Evolutionary conservation across 2,797 vertebrate species (phyloP).

Genomic region (Gymnothorax reevesii): DNA sequence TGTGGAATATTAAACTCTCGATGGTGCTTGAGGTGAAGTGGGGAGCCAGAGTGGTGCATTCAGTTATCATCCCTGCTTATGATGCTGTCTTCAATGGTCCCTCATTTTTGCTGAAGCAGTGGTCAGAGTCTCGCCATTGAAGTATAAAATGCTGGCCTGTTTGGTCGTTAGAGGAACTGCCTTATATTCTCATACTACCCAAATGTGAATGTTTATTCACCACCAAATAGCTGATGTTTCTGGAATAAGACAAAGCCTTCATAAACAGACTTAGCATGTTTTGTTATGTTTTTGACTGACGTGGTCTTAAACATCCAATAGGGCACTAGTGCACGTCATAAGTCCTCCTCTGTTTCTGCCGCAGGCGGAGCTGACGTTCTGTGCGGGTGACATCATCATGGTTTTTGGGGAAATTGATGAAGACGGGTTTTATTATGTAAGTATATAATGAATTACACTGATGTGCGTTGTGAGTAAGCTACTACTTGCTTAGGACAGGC

Average conservation of each 20-base stretch:
- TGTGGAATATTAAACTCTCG: slow-evolving; percentile 45
- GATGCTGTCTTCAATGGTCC: slow-evolving; percentile 61
- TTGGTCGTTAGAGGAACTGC: slow-evolving; percentile 64
- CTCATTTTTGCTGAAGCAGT: slow-evolving; percentile 59
- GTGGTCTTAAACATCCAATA: slow-evolving; percentile 17
- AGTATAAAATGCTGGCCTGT: slow-evolving; percentile 57
- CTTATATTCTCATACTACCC: slow-evolving; percentile 52
- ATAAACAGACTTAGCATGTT: slow-evolving; percentile 19
- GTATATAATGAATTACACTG: slow-evolving; percentile 53
- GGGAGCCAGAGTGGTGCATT: slow-evolving; percentile 42
- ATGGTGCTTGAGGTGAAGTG: slow-evolving; percentile 54
- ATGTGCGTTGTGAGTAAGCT: background rate
- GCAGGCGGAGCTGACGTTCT: slow-evolving; percentile 94
- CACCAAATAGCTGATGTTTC: slow-evolving; percentile 31
- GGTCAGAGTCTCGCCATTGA: slow-evolving; percentile 52
- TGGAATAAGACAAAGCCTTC: slow-evolving; percentile 16
- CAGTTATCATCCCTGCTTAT: slow-evolving; percentile 38
- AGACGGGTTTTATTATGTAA: slow-evolving; percentile 98
- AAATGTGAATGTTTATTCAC: slow-evolving; percentile 35
- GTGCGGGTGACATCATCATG: slow-evolving; percentile 92
- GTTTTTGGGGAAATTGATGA: slow-evolving; percentile 97
- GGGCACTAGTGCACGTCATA: slow-evolving; percentile 23
- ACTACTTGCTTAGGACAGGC: background rate
- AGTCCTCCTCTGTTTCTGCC: slow-evolving; percentile 36
- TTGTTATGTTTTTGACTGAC: slow-evolving; percentile 28